phyloP scores from a whole-genome alignment of 2,888 invertebrate species.

The Syrphus vitripennis region DNA sequence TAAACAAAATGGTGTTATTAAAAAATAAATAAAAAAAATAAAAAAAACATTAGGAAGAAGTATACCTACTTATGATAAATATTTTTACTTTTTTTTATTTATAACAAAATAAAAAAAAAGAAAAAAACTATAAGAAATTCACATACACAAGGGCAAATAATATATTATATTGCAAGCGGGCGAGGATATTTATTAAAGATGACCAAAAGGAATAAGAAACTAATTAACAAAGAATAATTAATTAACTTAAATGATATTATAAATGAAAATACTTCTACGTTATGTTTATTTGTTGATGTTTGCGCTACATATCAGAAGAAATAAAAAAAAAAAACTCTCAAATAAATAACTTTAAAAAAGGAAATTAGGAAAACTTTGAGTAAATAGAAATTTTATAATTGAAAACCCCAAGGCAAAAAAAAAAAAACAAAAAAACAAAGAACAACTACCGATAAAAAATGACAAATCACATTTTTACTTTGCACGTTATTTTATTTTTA shows the following conservation, averaged over 20 bases:
- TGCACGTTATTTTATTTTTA: conserved; percentile 44
- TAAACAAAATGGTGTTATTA: conserved; percentile 64
- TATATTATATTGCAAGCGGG: conserved; percentile 61
- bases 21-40: conserved; percentile 12
- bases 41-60: conserved; percentile 50
- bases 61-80: conserved; percentile 41
- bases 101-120: conserved; percentile 9
- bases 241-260: conserved; percentile 70
- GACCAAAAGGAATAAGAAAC: conserved; percentile 60
- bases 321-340: conserved; percentile 77
- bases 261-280: conserved; percentile 59
- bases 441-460: conserved; percentile 66
- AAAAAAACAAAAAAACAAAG: conserved; percentile 53
- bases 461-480: conserved; percentile 65
- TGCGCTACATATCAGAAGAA: conserved; percentile 81
- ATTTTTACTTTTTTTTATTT: conserved; percentile 25
- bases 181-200: conserved; percentile 72
- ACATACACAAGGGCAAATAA: conserved; percentile 65
- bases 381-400: conserved; percentile 67
- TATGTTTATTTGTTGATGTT: conserved; percentile 80
- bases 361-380: conserved; percentile 68
- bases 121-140: conserved; percentile 24
- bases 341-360: conserved; percentile 71
- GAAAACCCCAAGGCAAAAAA: conserved; percentile 52
- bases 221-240: conserved; percentile 30